Percentiles rank a stretch among this genome's conserved stretches.
Conservation (phyloP, 2,888 invertebrate genomes). For the Eristalinus aeneus region DNA sequence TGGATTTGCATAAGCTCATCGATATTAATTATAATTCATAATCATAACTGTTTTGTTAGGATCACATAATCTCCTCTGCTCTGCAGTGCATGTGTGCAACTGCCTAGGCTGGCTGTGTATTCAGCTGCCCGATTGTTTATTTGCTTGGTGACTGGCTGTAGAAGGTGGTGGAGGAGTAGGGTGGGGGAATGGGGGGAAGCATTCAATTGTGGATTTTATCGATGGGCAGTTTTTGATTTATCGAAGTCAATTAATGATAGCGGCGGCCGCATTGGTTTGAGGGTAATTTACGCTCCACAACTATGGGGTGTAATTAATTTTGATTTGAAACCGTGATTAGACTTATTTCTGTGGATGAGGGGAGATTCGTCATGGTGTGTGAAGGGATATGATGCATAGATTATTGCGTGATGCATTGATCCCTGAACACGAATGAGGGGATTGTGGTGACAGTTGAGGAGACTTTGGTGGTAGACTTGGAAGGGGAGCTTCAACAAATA, state of each 20-base stretch:
- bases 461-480: too few relatives aligned
- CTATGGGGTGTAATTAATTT: slow-evolving; percentile 64
- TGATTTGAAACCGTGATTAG: slow-evolving; percentile 60
- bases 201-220: slow-evolving; percentile 66
- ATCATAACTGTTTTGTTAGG: slow-evolving; percentile 69
- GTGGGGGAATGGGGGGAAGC: background rate
- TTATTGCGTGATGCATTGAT: background rate
- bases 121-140: slow-evolving; percentile 41
- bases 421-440: background rate
- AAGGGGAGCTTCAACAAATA: background rate
- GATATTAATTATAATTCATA: slow-evolving; percentile 70
- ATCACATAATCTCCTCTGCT: slow-evolving; percentile 36
- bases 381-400: background rate
- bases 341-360: background rate
- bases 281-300: slow-evolving; percentile 54
- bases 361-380: background rate
- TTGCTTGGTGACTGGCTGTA: slow-evolving; percentile 43
- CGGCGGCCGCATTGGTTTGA: background rate
- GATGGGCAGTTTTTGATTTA: slow-evolving; percentile 67
- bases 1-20: slow-evolving; percentile 70
- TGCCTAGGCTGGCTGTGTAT: background rate
- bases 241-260: slow-evolving; percentile 64
- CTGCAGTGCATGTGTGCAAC: background rate
- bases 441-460: background rate
- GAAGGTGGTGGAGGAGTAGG: too few relatives aligned